Conservation (phyloP, 1,140 invertebrate genomes). For the Colletes gigas region DNA sequence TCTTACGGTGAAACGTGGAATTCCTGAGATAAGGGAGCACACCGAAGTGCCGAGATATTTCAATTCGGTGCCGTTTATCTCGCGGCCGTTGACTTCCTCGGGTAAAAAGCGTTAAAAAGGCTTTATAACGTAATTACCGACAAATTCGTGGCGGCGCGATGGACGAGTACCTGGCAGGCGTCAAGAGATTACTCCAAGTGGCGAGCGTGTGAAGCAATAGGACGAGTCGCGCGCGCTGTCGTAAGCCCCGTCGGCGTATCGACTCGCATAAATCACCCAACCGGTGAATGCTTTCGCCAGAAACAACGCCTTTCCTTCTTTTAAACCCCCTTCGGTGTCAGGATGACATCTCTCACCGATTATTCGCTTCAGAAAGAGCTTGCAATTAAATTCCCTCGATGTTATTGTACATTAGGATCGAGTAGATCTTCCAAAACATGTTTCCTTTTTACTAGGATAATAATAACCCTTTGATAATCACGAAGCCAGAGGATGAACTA, state of each 20-base stretch:
- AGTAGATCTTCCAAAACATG: no score
- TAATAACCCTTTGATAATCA: no score
- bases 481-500: no score
- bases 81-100: slow-evolving; percentile 43
- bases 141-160: slow-evolving; percentile 59
- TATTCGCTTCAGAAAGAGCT: no score
- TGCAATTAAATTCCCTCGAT: no score
- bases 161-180: slow-evolving; percentile 53
- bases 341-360: no score
- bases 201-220: slow-evolving; percentile 42
- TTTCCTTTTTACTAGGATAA: no score
- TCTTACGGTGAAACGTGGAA: slow-evolving; percentile 62
- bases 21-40: slow-evolving; percentile 60
- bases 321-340: no score
- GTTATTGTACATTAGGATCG: no score
- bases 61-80: slow-evolving; percentile 63
- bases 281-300: slow-evolving; percentile 39
- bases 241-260: slow-evolving; percentile 46
- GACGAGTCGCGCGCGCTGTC: slow-evolving; percentile 39
- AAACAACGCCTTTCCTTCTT: neutral
- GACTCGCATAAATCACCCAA: slow-evolving; percentile 44
- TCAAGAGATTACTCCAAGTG: slow-evolving; percentile 48
- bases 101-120: slow-evolving; percentile 54
- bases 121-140: slow-evolving; percentile 64
- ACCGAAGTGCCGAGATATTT: slow-evolving; percentile 60